phyloP scores from a whole-genome alignment of 1,140 invertebrate genomes.

The Bombus difficillimus region DNA sequence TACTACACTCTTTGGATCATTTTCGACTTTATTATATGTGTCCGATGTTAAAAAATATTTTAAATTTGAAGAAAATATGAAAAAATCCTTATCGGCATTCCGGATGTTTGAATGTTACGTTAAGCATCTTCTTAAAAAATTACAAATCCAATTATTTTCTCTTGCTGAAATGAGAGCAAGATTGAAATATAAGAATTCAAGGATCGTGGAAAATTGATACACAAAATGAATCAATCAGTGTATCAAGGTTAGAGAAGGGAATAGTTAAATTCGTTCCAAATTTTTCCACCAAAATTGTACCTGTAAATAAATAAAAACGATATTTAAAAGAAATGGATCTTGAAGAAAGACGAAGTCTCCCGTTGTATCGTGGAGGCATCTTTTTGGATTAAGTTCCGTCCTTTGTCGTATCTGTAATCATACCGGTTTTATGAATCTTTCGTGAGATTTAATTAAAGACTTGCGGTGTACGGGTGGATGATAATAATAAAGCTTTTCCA shows the following conservation, averaged over 20 bases:
- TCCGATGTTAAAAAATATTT: no score
- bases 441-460: conserved; percentile 72
- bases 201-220: no score
- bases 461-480: conserved; percentile 68
- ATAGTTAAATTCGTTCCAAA: background rate
- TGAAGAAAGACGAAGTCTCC: no score
- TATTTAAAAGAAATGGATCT: background rate
- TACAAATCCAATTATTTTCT: no score
- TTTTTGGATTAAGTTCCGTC: background rate
- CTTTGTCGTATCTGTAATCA: conserved; percentile 44
- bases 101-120: no score
- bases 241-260: no score
- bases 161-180: no score
- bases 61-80: no score
- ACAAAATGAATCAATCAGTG: no score
- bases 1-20: background rate
- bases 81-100: background rate
- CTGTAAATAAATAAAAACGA: background rate
- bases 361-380: background rate
- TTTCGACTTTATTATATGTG: no score
- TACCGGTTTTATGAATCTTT: conserved; percentile 68
- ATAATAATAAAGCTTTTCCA: conserved; percentile 71
- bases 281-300: background rate
- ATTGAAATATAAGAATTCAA: no score
- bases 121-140: no score